phyloP scores from a whole-genome alignment of 2,113 vertebrate species.

The Galeopterus variegatus region DNA sequence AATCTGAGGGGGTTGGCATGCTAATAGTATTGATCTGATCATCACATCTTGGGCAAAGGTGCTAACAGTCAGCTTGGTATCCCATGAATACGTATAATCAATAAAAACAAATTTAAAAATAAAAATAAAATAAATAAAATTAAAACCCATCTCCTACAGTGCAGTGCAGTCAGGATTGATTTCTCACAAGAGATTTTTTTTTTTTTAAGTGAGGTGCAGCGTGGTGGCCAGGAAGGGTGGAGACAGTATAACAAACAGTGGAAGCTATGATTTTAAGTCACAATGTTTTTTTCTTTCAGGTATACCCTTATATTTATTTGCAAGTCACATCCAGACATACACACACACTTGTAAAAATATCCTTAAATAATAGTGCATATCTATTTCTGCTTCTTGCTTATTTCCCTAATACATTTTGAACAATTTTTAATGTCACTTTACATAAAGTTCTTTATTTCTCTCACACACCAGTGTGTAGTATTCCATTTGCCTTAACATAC shows the following conservation, averaged over 20 bases:
- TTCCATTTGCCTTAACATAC: neutral
- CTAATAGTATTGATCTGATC: no score
- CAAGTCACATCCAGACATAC: neutral
- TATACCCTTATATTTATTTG: neutral
- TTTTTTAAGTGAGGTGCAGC: neutral
- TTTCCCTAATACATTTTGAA: neutral
- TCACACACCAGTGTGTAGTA: neutral
- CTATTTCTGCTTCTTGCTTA: neutral
- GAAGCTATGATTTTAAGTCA: neutral
- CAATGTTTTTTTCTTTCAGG: neutral
- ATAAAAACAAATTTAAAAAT: no score
- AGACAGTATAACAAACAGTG: neutral
- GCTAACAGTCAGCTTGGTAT: no score
- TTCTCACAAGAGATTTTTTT: neutral
- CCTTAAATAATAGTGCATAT: neutral
- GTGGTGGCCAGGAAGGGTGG: rapidly evolving
- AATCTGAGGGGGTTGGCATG: no score
- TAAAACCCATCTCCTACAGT: neutral
- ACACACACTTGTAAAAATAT: neutral
- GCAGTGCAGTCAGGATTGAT: neutral
- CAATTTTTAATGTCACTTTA: neutral
- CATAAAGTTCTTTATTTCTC: neutral
- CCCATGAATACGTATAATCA: no score
- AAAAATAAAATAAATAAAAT: neutral
- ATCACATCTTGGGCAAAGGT: no score